phyloP scores from a whole-genome alignment of 2,797 vertebrate genomes.

The Etheostoma perlongum region DNA sequence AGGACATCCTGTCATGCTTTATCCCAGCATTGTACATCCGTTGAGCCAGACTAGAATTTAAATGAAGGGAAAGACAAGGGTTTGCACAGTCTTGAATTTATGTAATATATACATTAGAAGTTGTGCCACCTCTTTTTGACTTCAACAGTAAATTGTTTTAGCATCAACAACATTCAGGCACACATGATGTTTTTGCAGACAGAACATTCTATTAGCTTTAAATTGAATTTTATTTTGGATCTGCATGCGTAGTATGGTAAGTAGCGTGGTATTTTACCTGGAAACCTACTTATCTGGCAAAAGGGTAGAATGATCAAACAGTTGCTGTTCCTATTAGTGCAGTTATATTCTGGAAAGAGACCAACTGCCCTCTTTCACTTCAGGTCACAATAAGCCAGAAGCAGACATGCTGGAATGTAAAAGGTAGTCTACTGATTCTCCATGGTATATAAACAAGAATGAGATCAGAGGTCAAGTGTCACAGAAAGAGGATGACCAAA shows the following conservation, averaged over 20 bases:
- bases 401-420: constrained; percentile 69
- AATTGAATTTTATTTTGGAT: constrained; percentile 48
- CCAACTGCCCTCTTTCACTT: constrained; percentile 31
- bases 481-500: constrained; percentile 66
- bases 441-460: constrained; percentile 68
- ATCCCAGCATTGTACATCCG: too few relatives aligned
- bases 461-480: constrained; percentile 76
- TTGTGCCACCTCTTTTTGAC: constrained; percentile 4
- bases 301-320: constrained; percentile 36
- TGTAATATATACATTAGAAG: constrained; percentile 2
- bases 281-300: constrained; percentile 15
- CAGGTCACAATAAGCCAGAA: constrained; percentile 45
- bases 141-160: constrained; percentile 19
- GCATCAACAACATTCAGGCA: constrained; percentile 5
- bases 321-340: constrained; percentile 20
- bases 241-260: too few relatives aligned
- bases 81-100: neutral
- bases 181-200: constrained; percentile 21
- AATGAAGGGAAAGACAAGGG: neutral
- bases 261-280: neutral
- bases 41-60: neutral
- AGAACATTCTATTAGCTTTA: constrained; percentile 50
- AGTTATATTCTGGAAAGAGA: constrained; percentile 37
- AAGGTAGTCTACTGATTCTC: constrained; percentile 72
- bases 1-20: too few relatives aligned